Evolutionary conservation across 2,113 vertebrate species (phyloP).

Genomic region (Eonycteris spelaea): DNA sequence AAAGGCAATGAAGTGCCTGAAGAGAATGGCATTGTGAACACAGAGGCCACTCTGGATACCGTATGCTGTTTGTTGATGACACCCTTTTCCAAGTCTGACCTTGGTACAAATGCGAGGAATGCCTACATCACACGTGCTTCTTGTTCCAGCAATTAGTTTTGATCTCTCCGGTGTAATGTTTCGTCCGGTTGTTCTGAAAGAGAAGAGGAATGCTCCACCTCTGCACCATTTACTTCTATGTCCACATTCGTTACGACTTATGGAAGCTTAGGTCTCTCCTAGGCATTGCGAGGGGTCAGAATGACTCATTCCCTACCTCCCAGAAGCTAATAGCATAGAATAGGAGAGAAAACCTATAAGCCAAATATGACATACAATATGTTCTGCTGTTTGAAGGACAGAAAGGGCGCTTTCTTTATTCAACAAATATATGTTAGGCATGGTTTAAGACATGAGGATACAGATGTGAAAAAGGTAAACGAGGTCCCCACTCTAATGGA

Average conservation of each 20-base stretch:
- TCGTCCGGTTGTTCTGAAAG: constrained; percentile 29
- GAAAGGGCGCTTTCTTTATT: not conserved
- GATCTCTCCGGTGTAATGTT: constrained; percentile 14
- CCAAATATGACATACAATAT: not conserved
- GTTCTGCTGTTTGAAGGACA: not conserved
- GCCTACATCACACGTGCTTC: not conserved
- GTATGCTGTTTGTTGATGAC: not conserved
- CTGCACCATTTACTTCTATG: constrained; percentile 32
- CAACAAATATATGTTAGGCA: not conserved
- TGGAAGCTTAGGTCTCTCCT: not conserved
- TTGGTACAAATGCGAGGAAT: not conserved
- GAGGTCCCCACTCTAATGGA: not conserved
- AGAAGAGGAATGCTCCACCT: constrained; percentile 25
- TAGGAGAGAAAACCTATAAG: not conserved
- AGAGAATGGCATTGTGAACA: not conserved
- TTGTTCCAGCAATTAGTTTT: constrained; percentile 49
- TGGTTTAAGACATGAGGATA: not conserved
- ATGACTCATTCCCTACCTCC: not conserved
- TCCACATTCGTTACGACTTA: not conserved
- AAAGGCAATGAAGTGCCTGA: not conserved
- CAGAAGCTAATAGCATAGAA: not conserved
- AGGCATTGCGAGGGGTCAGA: not conserved
- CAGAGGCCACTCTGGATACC: not conserved
- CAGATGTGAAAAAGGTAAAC: not conserved
- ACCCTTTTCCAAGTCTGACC: not conserved